These are phyloP conservation scores for Montipora capitata DNA, from an alignment of 92 coral and sea anemone species.

Conservation along the genomic window DNA sequence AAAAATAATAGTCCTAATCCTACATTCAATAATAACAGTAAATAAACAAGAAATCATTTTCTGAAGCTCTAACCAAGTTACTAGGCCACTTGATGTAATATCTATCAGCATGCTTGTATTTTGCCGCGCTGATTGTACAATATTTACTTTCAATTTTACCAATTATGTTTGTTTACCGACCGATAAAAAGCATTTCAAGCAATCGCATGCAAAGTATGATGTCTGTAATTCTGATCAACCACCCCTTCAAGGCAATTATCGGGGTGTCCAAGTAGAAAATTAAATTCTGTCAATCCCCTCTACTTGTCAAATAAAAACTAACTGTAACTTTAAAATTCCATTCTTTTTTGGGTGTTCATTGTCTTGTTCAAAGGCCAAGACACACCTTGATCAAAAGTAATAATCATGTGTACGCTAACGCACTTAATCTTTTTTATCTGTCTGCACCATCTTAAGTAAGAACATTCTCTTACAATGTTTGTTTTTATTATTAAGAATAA, in stretches of 20 bases:
- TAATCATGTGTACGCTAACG: not conserved
- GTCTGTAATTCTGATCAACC: too few relatives aligned
- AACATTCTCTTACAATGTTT: not conserved
- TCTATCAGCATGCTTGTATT: too few relatives aligned
- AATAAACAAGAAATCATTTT: not conserved
- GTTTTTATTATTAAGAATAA: not conserved
- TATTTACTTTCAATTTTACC: too few relatives aligned
- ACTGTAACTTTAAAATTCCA: not conserved
- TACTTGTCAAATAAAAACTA: not conserved
- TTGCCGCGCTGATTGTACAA: too few relatives aligned
- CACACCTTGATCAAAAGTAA: too few relatives aligned
- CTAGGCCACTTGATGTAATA: not conserved
- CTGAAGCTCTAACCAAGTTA: not conserved
- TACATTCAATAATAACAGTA: not conserved
- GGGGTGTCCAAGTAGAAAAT: not conserved
- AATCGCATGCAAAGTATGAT: not conserved
- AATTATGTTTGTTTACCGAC: not conserved
- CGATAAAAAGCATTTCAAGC: constrained; percentile 5
- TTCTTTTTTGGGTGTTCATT: not conserved
- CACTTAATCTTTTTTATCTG: not conserved
- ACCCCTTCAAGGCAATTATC: not conserved
- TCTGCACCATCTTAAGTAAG: not conserved
- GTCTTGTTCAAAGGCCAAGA: not conserved
- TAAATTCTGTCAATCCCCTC: not conserved
- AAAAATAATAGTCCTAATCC: not conserved